Percentiles rank a stretch among this genome's conserved stretches.
Conservation (phyloP, 2,113 vertebrate species). For the Regulus satrapa region DNA sequence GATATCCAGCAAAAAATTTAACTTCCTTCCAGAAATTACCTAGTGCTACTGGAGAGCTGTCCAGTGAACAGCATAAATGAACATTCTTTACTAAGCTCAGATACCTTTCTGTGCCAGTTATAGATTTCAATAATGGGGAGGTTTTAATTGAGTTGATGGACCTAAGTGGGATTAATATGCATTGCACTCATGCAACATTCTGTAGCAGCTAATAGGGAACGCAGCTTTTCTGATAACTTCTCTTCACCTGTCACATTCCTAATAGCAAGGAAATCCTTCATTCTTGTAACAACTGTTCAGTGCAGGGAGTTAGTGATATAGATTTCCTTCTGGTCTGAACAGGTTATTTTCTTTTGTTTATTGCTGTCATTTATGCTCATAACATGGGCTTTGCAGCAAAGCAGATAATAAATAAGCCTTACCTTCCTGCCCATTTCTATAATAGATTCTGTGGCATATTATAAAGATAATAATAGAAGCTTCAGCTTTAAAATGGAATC, state of each 20-base stretch:
- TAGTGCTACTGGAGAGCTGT: background rate
- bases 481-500: background rate
- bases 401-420: background rate
- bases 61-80: background rate
- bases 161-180: background rate
- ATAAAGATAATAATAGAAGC: background rate
- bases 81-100: background rate
- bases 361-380: background rate
- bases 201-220: background rate
- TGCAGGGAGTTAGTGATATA: background rate
- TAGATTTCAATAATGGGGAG: background rate
- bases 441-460: background rate
- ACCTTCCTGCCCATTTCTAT: background rate
- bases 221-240: background rate
- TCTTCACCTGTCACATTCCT: background rate
- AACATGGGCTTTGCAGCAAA: background rate
- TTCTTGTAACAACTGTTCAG: background rate
- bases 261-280: slow-evolving; percentile 8
- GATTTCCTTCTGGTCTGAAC: background rate
- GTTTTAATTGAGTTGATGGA: slow-evolving; percentile 1
- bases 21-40: background rate
- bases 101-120: background rate
- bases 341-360: slow-evolving; percentile 19
- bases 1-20: background rate
- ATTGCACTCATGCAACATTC: background rate